Conservation (phyloP, 2,113 vertebrate species). For the Rattus rattus region DNA sequence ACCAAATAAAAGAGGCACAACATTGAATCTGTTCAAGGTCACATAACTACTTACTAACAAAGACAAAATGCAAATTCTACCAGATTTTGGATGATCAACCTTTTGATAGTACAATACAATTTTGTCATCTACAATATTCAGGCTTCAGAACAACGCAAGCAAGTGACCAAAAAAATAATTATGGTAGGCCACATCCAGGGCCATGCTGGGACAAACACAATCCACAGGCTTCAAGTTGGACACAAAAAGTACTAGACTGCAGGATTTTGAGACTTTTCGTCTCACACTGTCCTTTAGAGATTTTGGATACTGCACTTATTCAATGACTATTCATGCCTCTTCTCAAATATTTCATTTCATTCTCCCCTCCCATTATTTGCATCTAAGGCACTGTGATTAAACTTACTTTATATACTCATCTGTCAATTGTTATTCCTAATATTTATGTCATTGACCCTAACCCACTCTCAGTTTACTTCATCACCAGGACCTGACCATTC, state of each 20-base stretch:
- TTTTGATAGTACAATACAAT: neutral
- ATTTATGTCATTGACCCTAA: neutral
- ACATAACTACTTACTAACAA: neutral
- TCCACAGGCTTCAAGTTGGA: neutral
- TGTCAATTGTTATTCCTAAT: neutral
- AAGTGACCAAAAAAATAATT: neutral
- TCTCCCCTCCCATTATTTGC: neutral
- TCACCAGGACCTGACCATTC: neutral
- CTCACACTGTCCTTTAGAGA: neutral
- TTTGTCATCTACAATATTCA: neutral
- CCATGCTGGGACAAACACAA: neutral
- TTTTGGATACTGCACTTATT: neutral
- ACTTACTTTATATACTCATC: neutral
- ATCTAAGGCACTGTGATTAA: neutral
- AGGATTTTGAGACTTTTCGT: neutral
- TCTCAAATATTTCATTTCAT: slow-evolving; percentile 1
- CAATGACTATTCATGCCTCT: neutral
- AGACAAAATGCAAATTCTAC: neutral
- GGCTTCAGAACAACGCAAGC: neutral
- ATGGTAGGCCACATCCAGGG: neutral
- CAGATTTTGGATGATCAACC: neutral
- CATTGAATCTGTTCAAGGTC: neutral
- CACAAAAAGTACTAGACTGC: neutral
- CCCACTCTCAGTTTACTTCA: neutral
- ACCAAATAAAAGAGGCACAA: neutral